Conservation (phyloP, 2,888 invertebrate species). For the Entomobrya proxima region DNA sequence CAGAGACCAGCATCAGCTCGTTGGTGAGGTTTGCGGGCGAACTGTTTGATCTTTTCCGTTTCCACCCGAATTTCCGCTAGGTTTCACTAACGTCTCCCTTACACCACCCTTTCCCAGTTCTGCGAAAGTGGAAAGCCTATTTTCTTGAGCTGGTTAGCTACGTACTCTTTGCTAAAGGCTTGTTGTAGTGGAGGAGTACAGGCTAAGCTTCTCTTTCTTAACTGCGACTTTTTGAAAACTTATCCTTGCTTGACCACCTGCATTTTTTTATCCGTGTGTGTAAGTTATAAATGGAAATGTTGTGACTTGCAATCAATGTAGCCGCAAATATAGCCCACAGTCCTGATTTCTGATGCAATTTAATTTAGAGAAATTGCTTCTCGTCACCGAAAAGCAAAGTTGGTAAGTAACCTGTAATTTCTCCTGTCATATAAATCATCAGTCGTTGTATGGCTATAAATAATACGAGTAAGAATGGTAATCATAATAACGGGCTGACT, state of each 20-base stretch:
- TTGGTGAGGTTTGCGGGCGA: conserved; percentile 70
- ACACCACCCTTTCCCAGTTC: conserved; percentile 6
- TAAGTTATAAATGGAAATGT: background rate
- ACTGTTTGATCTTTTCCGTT: conserved; percentile 69
- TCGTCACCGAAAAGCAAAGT: conserved; percentile 20
- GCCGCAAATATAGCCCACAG: conserved; percentile 4
- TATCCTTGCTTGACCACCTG: conserved; percentile 26
- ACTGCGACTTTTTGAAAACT: background rate
- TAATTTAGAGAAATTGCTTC: conserved; percentile 27
- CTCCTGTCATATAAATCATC: conserved; percentile 47
- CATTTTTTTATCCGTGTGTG: background rate
- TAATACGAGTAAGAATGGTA: conserved; percentile 26
- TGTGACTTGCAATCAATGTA: background rate
- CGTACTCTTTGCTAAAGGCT: no score
- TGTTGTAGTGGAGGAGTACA: no score
- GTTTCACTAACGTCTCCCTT: conserved; percentile 61
- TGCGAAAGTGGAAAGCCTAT: background rate
- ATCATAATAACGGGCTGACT: conserved; percentile 41
- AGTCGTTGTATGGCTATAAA: conserved; percentile 37
- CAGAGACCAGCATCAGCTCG: conserved; percentile 71
- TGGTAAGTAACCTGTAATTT: conserved; percentile 45
- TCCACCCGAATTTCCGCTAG: conserved; percentile 73
- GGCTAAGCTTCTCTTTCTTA: no score
- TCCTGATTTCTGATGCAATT: background rate
- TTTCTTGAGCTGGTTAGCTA: background rate